phyloP scores from a whole-genome alignment of 2,797 vertebrate genomes.

The Gambelia wislizenii region DNA sequence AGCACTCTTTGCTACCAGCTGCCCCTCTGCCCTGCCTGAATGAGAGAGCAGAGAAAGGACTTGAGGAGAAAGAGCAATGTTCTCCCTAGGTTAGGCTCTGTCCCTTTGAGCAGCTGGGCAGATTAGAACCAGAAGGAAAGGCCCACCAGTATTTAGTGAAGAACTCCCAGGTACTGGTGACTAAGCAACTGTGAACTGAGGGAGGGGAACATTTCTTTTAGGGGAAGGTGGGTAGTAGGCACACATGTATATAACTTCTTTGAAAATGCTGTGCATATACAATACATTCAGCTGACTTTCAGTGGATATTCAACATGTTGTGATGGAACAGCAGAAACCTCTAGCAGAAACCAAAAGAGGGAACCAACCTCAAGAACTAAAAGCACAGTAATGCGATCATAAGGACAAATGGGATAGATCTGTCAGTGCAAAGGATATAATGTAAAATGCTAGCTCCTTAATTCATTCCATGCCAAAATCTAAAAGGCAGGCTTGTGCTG shows the following conservation, averaged over 20 bases:
- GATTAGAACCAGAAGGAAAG: neutral
- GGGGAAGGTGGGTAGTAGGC: too few species aligned
- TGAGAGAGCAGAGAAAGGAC: neutral
- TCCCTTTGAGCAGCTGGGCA: neutral
- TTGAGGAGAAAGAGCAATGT: neutral
- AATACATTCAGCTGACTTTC: too few species aligned
- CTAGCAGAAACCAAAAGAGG: neutral
- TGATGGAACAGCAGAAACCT: too few species aligned
- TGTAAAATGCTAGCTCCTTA: neutral
- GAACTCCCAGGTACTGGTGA: neutral
- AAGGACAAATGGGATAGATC: neutral
- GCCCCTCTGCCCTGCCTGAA: neutral
- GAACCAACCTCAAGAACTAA: neutral
- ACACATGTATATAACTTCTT: neutral
- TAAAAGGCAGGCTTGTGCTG: neutral
- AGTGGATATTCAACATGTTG: neutral
- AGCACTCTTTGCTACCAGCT: neutral
- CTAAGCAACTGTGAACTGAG: neutral
- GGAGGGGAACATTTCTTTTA: neutral
- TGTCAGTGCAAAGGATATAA: constrained; percentile 4
- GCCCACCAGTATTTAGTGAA: neutral
- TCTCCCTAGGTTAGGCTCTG: neutral
- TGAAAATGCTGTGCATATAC: neutral
- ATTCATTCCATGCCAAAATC: neutral
- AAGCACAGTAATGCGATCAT: neutral